These are phyloP conservation scores for Grantiella picta DNA, from an alignment of 2,113 vertebrate species.

Conservation along the genomic window DNA sequence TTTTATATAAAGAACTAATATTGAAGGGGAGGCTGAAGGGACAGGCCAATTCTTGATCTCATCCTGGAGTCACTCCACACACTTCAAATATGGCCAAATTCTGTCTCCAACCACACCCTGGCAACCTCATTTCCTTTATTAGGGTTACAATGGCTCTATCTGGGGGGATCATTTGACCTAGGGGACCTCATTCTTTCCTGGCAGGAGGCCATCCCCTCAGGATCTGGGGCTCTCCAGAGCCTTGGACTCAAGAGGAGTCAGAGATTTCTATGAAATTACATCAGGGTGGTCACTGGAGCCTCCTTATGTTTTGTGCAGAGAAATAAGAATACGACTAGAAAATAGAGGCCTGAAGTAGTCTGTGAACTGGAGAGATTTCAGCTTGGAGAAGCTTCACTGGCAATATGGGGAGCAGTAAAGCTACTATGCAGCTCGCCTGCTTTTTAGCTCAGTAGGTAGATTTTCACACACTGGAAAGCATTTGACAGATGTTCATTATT, in stretches of 20 bases:
- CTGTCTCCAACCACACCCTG: conserved; percentile 43
- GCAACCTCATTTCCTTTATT: conserved; percentile 9
- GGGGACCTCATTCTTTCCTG: not conserved
- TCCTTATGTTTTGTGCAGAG: not conserved
- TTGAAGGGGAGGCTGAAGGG: not conserved
- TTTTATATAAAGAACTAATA: not conserved
- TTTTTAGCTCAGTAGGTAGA: conserved; percentile 38
- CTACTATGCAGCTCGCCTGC: not conserved
- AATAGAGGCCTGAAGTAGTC: not conserved
- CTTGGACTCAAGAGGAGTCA: not conserved
- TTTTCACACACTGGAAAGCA: conserved; percentile 7
- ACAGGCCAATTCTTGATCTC: conserved; percentile 55
- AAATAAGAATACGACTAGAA: not conserved
- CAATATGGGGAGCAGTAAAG: not conserved
- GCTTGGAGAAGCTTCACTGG: not conserved
- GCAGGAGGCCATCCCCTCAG: not conserved
- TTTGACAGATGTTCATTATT: conserved; percentile 71
- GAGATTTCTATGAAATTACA: not conserved
- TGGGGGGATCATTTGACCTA: not conserved
- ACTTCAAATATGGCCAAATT: conserved; percentile 24
- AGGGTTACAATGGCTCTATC: not conserved
- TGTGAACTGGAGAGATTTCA: not conserved
- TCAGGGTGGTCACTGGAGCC: not conserved
- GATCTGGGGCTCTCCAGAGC: not conserved
- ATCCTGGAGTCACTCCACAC: conserved; percentile 33